Evolutionary conservation across 2,113 vertebrate species (phyloP).

Genomic region (Bombycilla garrulus): DNA sequence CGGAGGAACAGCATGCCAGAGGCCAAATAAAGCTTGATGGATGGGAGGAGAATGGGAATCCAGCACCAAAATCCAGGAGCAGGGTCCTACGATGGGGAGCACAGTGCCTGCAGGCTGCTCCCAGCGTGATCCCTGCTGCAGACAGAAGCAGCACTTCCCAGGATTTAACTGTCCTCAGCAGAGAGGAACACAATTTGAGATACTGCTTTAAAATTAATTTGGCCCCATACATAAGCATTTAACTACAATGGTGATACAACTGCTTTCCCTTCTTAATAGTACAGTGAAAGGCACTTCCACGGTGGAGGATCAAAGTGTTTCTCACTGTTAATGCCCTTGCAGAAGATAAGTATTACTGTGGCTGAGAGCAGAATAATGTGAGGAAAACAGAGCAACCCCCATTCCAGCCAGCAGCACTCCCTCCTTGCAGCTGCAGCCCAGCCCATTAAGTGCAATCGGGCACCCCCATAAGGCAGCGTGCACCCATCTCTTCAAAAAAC

Average conservation of each 20-base stretch:
- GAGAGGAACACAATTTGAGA: not conserved
- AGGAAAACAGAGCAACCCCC: not conserved
- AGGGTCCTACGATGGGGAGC: accelerated
- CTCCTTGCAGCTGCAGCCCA: not conserved
- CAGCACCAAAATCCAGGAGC: not conserved
- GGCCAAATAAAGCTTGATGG: conserved; percentile 11
- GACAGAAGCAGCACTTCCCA: not conserved
- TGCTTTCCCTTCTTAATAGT: not conserved
- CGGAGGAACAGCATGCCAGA: not conserved
- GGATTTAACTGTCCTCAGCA: not conserved
- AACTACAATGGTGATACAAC: not conserved
- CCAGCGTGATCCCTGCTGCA: not conserved
- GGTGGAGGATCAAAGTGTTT: not conserved
- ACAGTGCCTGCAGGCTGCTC: accelerated
- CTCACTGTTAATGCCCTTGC: not conserved
- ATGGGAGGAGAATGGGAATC: not conserved
- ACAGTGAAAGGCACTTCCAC: not conserved
- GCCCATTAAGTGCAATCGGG: accelerated
- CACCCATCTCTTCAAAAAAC: accelerated
- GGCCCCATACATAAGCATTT: not conserved
- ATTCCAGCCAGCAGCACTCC: not conserved
- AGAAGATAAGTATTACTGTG: not conserved
- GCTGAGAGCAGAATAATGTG: not conserved
- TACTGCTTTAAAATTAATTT: not conserved
- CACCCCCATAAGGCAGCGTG: accelerated